Base-by-base conservation (phyloP, 2,888 invertebrate species). In the Dromius quadrimaculatus region DNA sequence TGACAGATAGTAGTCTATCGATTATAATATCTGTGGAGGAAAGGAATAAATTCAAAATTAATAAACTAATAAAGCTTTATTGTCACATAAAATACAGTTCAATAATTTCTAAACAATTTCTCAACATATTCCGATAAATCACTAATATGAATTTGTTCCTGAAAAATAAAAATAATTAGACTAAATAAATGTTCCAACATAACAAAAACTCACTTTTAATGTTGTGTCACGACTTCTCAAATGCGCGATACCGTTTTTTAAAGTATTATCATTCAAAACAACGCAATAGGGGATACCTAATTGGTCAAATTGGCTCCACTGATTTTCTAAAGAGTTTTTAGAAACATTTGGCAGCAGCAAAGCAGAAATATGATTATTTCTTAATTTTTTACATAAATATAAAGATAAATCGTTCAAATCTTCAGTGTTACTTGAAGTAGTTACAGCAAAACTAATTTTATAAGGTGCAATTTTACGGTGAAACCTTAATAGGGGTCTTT, bases 381-480 rank as follows among this genome's bases (percentile, higher is more conserved):
- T 81, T 2, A 90, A 77, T 69, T 86, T 83, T 76, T 85, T 83
- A 72, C 84, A 84, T 22, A 90, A 76, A 77, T 88, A 88, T 2
- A 83, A 76, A 28, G 87, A 84, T 32, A 90, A 80, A 72, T 88
- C 85, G 32, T 79, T 79, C 17, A 89, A 77, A 74, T 88, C 87
- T 57, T 80, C 81, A 66, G 73, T 72, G 50, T 73, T 75, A 28
- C 75, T 72, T 36, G 20, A 54, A 74, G 78, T 78, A 61, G 85
- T 78, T 57, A 88, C 79, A 15, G 87, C 86, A 79, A 93, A 88
- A 50, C 87, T 86, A 71, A 91, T 87, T 84, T 93, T 93, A 77
- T 89, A 93, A 0, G 94, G 94, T 9, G 92, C 87, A 71, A 93
- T 83, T 81, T 88, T 90, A 71, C 90, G 86, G 77, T 93, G 91